Percentiles rank a stretch among this genome's conserved stretches.
Conservation (phyloP, 2,113 vertebrate genomes). For the Heterotilapia buettikoferi region DNA sequence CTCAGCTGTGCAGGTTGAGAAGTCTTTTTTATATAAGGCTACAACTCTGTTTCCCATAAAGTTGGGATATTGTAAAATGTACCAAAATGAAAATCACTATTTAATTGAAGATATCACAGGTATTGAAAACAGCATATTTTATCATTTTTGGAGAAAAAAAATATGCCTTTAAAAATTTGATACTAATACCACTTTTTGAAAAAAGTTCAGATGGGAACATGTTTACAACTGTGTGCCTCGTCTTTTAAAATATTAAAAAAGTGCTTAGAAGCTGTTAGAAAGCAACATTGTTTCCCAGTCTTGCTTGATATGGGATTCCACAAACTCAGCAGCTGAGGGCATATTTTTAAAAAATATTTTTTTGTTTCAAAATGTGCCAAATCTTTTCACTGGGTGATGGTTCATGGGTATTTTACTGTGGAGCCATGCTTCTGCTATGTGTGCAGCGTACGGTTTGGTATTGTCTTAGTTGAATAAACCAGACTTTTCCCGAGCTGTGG, state of each 20-base stretch:
- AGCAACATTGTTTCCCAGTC: neutral
- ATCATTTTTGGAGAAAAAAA: neutral
- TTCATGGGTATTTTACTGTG: neutral
- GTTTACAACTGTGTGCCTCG: neutral
- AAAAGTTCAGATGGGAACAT: neutral
- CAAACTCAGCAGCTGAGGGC: neutral
- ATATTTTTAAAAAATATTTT: neutral
- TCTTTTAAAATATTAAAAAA: neutral
- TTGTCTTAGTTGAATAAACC: neutral
- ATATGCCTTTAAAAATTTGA: neutral
- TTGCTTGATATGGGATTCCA: neutral
- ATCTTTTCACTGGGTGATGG: neutral
- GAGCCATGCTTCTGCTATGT: neutral
- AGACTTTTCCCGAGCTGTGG: neutral
- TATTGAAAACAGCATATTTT: neutral
- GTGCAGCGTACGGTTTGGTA: neutral
- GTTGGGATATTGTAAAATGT: neutral
- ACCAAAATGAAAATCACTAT: neutral
- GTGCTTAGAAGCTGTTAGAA: neutral
- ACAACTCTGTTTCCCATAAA: neutral
- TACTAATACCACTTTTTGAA: neutral
- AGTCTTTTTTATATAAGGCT: neutral
- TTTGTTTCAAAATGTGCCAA: neutral
- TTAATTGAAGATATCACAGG: neutral
- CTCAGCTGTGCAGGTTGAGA: neutral